Conservation (phyloP, 2,888 invertebrate genomes). For the Cryptophagus acutangulus region DNA sequence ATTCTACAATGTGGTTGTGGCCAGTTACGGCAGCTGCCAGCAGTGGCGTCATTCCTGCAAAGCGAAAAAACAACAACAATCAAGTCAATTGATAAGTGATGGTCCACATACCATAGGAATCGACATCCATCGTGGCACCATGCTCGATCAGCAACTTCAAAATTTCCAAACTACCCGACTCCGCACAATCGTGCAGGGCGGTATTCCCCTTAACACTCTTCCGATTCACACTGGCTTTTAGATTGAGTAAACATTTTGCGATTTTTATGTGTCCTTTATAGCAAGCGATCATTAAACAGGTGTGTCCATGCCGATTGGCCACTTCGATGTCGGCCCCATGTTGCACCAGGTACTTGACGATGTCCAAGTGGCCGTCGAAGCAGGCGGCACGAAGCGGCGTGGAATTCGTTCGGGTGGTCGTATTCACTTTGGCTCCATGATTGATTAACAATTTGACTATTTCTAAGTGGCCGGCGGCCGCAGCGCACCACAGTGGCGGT, state of each 20-base stretch:
- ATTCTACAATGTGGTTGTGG: slow-evolving; percentile 89
- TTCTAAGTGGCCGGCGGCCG: slow-evolving; percentile 88
- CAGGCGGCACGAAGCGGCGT: slow-evolving; percentile 93
- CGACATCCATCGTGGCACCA: slow-evolving; percentile 89
- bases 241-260: slow-evolving; percentile 78
- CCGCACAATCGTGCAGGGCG: slow-evolving; percentile 96
- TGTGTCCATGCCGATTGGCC: slow-evolving; percentile 93
- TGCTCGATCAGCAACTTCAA: slow-evolving; percentile 81
- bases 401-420: slow-evolving; percentile 90
- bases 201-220: slow-evolving; percentile 92
- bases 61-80: slow-evolving; percentile 13
- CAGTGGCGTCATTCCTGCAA: slow-evolving; percentile 85
- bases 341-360: slow-evolving; percentile 87
- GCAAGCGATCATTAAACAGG: slow-evolving; percentile 97
- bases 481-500: slow-evolving; percentile 95
- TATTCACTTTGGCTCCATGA: slow-evolving; percentile 87
- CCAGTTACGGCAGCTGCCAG: slow-evolving; percentile 91
- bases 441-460: slow-evolving; percentile 81
- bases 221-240: slow-evolving; percentile 88
- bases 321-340: slow-evolving; percentile 94
- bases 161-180: slow-evolving; percentile 90
- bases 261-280: slow-evolving; percentile 92
- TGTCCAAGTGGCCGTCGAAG: slow-evolving; percentile 93
- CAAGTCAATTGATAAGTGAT: not conserved
- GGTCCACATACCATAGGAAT: slow-evolving; percentile 70